phyloP scores from a whole-genome alignment of 2,113 vertebrate genomes.

The Eulacestoma nigropectus region DNA sequence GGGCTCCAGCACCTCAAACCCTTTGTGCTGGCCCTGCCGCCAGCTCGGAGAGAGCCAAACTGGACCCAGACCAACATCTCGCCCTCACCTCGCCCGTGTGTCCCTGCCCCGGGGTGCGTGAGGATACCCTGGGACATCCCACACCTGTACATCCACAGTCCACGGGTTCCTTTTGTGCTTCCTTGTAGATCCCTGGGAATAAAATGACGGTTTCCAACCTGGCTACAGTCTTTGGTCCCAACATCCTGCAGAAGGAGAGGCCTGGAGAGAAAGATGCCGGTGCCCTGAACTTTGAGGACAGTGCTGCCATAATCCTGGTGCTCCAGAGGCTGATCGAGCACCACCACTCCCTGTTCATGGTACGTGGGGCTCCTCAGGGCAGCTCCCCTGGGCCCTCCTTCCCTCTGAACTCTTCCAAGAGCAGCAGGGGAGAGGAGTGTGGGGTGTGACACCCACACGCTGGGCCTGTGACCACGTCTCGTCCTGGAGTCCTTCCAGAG shows the following conservation, averaged over 20 bases:
- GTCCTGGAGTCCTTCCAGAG: background rate
- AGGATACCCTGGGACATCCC: background rate
- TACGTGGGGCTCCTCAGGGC: constrained; percentile 18
- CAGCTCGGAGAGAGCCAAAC: background rate
- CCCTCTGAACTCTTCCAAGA: background rate
- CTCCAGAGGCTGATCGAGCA: constrained; percentile 86
- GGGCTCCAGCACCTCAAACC: background rate
- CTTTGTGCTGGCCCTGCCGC: background rate
- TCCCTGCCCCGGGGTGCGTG: background rate
- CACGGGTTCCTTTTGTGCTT: background rate
- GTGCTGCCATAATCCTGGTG: constrained; percentile 81
- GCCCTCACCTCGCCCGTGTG: accelerated
- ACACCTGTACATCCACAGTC: background rate
- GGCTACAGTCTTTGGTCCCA: constrained; percentile 89
- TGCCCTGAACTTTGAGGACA: constrained; percentile 80
- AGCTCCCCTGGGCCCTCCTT: background rate
- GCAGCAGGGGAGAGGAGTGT: background rate
- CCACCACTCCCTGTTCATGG: constrained; percentile 81
- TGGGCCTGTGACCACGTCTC: accelerated
- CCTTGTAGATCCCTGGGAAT: constrained; percentile 82
- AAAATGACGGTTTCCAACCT: constrained; percentile 91
- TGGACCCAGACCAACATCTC: background rate
- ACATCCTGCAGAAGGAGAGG: constrained; percentile 82
- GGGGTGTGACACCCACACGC: accelerated
- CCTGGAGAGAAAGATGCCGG: constrained; percentile 70